Evolutionary conservation across 2,797 vertebrate genomes (phyloP), one percentile per base, ranked within the genome.

Genomic region (Rallus crepitans): DNA sequence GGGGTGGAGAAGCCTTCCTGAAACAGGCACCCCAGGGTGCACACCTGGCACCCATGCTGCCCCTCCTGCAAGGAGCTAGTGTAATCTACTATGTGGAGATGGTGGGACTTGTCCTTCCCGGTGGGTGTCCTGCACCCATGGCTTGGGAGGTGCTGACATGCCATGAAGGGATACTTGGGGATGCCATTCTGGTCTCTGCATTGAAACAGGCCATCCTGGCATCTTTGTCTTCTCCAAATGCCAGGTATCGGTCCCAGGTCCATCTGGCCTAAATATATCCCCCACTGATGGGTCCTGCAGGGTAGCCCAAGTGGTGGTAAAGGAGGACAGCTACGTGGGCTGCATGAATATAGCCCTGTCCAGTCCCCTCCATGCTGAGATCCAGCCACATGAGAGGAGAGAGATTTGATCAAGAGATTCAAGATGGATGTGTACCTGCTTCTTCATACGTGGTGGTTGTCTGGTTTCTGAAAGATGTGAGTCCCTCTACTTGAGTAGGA

Each of bases 1-100:
- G 2, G 68, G 40, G 37, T 0, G 2, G 76, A 77, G 78, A 21
- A 93, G 3, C 48, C 65, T 82, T 80, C 40, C 89, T 2, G 0
- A 85, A 92, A 78, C 0, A 14, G 81, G 68, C 68, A 81, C 50
- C 69, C 77, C 0, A 8, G 50, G 16, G 61, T 39, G 77, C 55
- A 57, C 88, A 86, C 87, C 94, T 96, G 95, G 92, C 64, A 91
- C 60, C 75, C 35, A 24, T 23, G 24, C 13, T 21, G 11, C 7
- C 24, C 12, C 39, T 87, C 35, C 79, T 59, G 65, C 66, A 6
- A 3, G 9, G 82, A 69, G 18, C 55, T 72, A 88, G 50, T 18
- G 1, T 0, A 1, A 2, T 24, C 7, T 20, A 27, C 61, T 3
- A 1, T 0, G 0, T 24, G 77, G 30, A 73, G n/a, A 3, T 14